These are phyloP conservation scores for Decapterus maruadsi DNA, from an alignment of 2,797 vertebrate genomes.

Conservation along the genomic window DNA sequence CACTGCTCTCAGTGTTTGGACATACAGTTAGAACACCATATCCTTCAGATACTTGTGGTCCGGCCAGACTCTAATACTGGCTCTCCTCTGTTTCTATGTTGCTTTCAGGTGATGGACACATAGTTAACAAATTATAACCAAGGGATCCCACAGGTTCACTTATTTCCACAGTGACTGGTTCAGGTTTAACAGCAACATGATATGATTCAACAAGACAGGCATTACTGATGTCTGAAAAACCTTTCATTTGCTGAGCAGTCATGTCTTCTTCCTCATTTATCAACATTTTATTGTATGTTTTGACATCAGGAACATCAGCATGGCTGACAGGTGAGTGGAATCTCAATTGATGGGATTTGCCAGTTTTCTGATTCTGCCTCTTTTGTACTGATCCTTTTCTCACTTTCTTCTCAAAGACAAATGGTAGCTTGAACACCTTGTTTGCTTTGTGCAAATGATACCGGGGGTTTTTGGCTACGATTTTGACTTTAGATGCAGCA, in stretches of 20 bases:
- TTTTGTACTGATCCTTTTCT: too few species aligned
- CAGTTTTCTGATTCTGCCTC: too few species aligned
- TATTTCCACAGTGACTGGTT: not conserved
- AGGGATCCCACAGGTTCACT: not conserved
- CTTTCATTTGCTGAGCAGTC: too few species aligned
- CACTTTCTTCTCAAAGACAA: not conserved
- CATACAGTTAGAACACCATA: not conserved
- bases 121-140: not conserved
- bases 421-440: conserved; percentile 29
- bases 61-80: not conserved
- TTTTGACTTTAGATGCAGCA: conserved; percentile 11
- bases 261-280: not conserved
- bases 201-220: not conserved
- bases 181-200: not conserved
- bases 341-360: not conserved
- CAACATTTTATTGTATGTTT: not conserved
- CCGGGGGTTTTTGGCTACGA: not conserved
- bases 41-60: not conserved
- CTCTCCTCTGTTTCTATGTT: too few species aligned
- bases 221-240: not conserved
- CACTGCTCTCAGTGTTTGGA: not conserved
- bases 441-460: not conserved
- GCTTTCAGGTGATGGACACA: too few species aligned
- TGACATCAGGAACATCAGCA: not conserved
- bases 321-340: not conserved